Conservation (phyloP, 1,140 invertebrate genomes). For the Lamellibrachia luymesi region DNA sequence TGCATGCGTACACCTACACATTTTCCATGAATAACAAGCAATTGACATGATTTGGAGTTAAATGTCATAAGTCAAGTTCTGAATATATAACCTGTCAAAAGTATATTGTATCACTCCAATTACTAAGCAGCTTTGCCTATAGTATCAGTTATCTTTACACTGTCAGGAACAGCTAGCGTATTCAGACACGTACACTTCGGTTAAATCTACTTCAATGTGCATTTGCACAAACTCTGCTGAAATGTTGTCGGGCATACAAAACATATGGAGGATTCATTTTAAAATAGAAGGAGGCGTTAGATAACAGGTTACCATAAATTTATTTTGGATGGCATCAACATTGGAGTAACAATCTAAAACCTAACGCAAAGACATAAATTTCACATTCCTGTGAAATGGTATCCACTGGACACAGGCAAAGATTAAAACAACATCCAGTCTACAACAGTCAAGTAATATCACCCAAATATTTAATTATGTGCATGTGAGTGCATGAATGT, state of each 20-base stretch:
- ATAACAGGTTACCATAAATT: neutral
- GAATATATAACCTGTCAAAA: neutral
- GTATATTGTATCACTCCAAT: neutral
- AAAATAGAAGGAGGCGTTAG: neutral
- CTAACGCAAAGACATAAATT: neutral
- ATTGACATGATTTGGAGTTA: neutral
- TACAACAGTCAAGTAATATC: neutral
- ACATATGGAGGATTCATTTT: neutral
- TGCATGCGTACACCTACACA: neutral
- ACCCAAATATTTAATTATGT: neutral
- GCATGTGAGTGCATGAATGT: slow-evolving; percentile 11
- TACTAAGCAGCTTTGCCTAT: neutral
- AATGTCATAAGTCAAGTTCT: too few species aligned
- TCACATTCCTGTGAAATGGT: neutral
- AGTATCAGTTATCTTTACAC: neutral
- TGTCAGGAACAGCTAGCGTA: too few species aligned
- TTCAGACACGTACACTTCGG: neutral
- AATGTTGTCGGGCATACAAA: neutral
- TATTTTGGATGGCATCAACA: neutral
- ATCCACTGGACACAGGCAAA: neutral
- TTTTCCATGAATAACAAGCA: neutral
- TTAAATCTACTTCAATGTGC: neutral
- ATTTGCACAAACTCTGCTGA: neutral
- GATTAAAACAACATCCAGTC: neutral
- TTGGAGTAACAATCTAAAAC: neutral